phyloP scores from a whole-genome alignment of 2,888 invertebrate genomes.

The Xestia rhomboidea region DNA sequence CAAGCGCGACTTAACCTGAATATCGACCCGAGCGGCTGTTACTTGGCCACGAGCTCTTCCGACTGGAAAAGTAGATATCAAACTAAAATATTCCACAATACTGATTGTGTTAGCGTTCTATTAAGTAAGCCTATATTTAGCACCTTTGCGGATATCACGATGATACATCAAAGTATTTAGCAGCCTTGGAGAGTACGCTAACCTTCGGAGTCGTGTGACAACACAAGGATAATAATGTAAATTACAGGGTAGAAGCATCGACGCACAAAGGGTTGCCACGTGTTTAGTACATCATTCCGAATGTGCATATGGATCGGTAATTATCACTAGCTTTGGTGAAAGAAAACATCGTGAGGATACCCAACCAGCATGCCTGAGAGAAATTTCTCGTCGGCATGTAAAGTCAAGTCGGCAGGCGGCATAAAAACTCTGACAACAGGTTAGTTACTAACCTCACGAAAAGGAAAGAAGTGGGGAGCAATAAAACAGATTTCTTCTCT shows the following conservation, averaged over 20 bases:
- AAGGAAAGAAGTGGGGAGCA: neutral
- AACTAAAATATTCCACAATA: slow-evolving; percentile 37
- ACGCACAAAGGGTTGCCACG: neutral
- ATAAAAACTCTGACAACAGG: no score
- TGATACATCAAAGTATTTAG: slow-evolving; percentile 2
- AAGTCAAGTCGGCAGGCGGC: no score
- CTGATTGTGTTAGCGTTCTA: slow-evolving; percentile 25
- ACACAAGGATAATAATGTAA: no score
- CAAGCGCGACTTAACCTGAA: neutral
- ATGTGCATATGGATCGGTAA: no score
- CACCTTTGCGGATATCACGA: slow-evolving; percentile 21
- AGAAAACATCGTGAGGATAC: no score
- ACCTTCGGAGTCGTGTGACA: slow-evolving; percentile 7
- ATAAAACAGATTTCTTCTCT: neutral
- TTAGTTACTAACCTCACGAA: no score
- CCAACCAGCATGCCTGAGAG: no score
- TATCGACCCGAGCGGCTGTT: neutral
- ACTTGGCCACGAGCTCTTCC: neutral
- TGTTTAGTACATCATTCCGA: neutral
- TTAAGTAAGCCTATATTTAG: slow-evolving; percentile 41
- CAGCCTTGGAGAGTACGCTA: neutral
- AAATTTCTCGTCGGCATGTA: no score
- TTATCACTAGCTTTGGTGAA: no score
- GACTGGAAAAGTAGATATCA: neutral
- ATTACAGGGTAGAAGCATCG: neutral